Evolutionary conservation across 2,888 invertebrate genomes (phyloP).

Genomic region (Nysson spinosus): DNA sequence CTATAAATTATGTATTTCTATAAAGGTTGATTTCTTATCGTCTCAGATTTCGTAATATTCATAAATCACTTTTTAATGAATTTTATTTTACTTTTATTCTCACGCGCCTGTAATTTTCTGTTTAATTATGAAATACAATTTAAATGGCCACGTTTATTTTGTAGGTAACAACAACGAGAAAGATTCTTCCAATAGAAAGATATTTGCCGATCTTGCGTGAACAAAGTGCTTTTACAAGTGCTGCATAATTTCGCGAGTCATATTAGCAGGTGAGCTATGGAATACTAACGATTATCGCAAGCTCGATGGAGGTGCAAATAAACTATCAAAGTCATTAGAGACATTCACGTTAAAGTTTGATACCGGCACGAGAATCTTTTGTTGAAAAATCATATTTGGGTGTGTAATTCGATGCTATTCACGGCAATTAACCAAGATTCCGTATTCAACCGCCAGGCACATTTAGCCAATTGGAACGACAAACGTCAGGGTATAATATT

Average conservation of each 20-base stretch:
- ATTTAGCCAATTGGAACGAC: constrained; percentile 60
- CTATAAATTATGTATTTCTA: too few species aligned
- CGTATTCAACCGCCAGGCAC: constrained; percentile 52
- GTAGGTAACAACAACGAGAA: too few species aligned
- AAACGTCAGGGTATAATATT: constrained; percentile 43
- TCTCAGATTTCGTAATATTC: too few species aligned
- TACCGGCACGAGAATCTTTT: constrained; percentile 7
- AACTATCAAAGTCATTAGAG: constrained; percentile 19
- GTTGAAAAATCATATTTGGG: neutral
- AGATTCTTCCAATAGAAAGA: neutral
- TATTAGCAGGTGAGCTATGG: neutral
- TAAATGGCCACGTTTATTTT: too few species aligned
- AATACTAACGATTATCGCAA: neutral
- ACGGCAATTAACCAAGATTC: constrained; percentile 64
- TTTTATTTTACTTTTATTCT: too few species aligned
- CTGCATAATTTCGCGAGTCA: neutral
- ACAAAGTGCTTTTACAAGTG: neutral
- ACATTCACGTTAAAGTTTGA: constrained; percentile 44
- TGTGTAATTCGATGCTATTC: constrained; percentile 16
- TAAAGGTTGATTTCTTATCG: too few species aligned
- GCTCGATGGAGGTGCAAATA: neutral
- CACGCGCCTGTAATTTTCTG: too few species aligned
- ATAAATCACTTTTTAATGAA: too few species aligned
- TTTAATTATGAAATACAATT: too few species aligned
- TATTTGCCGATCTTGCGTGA: neutral